Conservation (phyloP, 2,113 vertebrate genomes). For the Shinisaurus crocodilurus region DNA sequence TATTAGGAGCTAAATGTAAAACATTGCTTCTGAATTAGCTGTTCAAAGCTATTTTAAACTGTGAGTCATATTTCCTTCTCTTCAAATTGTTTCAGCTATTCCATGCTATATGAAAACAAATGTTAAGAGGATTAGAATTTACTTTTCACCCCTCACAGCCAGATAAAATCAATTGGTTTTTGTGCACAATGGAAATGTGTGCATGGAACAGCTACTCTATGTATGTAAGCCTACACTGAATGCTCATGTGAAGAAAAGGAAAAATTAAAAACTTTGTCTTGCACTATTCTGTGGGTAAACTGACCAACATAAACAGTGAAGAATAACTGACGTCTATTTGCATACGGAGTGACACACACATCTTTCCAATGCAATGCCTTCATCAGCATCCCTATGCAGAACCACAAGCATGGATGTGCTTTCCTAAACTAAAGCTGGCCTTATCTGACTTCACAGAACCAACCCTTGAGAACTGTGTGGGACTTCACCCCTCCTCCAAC, state of each 20-base stretch:
- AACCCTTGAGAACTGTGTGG: not conserved
- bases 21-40: not conserved
- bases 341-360: not conserved
- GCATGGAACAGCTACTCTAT: not conserved
- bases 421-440: not conserved
- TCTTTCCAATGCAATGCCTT: not conserved
- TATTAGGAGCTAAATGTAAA: not conserved
- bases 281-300: not conserved
- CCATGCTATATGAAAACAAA: not conserved
- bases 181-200: not conserved
- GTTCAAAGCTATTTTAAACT: not conserved
- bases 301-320: not conserved
- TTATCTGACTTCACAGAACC: not conserved
- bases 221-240: not conserved
- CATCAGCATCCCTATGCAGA: not conserved
- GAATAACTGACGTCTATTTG: not conserved
- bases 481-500: no score
- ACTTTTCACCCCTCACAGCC: not conserved
- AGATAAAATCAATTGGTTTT: not conserved
- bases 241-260: not conserved
- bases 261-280: not conserved
- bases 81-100: slow-evolving; percentile 1
- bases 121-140: not conserved
- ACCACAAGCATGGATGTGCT: not conserved
- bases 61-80: not conserved